Base-by-base conservation (phyloP, 2,888 invertebrate genomes). In the Ectemnius cavifrons region DNA sequence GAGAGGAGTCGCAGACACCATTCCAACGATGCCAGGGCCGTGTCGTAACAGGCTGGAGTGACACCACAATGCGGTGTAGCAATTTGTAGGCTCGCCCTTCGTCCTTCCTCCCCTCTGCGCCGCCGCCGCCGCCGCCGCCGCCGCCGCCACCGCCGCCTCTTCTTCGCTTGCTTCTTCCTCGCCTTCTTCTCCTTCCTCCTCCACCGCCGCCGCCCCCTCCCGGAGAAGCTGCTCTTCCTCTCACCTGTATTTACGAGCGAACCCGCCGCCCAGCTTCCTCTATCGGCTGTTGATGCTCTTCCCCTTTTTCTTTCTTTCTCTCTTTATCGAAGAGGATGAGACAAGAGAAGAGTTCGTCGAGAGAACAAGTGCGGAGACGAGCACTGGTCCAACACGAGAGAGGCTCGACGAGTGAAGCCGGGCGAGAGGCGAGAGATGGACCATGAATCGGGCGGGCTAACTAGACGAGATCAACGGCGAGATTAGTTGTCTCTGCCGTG, bases 41-140 rank as follows among this genome's bases (percentile, higher is more conserved):
- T 91, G 91, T 91, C 88, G 90, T 87, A 86, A 88, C 84, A 87
- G 86, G 86, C 86, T 79, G 87, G 90, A 90, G 90, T 91, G 91
- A 91, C 91, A 91, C 90, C 88, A 91, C 91, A 91, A 91, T 90
- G 90, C 91, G 87, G 87, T 91, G 91, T 90, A 91, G 90, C 91
- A 91, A 91, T 91, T 91, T 91, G 91, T 91, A 90, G 90, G 89
- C 89, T 89, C 88, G 88, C 88, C 88, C 86, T 88, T 87, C 85
- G 85, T 82, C 75, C 76, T 72, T 65, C 73, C 67, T 63, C 82
- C 78, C 71, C 71, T n/a, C n/a, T n/a, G n/a, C 63, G 73, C 14
- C 20, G 20, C 20, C 20, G 20, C 20, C 20, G 20, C 20, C 63
- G 73, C 14, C 20, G 20, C 20, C 20, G 20, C 20, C 20, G 20